Base-by-base conservation (phyloP, 2,113 vertebrate species). In the Petroica traversi region DNA sequence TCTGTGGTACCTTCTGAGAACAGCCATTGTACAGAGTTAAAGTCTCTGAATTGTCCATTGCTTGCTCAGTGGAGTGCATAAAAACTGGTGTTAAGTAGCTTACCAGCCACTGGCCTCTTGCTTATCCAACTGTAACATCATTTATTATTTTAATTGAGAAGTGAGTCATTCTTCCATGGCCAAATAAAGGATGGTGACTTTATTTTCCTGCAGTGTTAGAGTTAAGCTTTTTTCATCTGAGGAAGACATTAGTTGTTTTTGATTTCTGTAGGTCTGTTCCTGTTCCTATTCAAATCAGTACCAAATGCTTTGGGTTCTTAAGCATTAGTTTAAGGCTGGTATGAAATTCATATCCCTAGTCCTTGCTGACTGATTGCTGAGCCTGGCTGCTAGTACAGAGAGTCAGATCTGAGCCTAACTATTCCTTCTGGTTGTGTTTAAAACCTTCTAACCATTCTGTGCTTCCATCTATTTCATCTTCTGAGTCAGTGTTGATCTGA, bases 71-170 rank as follows among this genome's bases (percentile, higher is more conserved):
- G 14, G 23, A 91, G 33, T n/a, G 48, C n/a, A 46, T 45, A 68
- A 91, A 74, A 88, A 11, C 14, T 52, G 23, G 16, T 5, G 29
- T 5, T 66, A 91, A 83, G 38, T 25, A 79, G 8, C 8, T 73
- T 55, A 77, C 23, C 25, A 72, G 26, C 19, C 28, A 24, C 9
- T 77, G 48, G 19, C 24, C n/a, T 87, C 77, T 83, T 69, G 36
- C 64, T 93, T 87, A 57, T 15, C 10, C 71, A 83, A 40, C 31
- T 63, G 45, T 58, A 85, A 80, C 19, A 48, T 51, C 78, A 82
- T 76, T 85, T 91, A 59, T 92, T 76, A 34, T 90, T 94, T 75
- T 86, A 66, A 81, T 66, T 87, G 55, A 76, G 14, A 68, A 94
- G 46, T 68, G 6, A 84, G 14, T 49, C 9, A 68, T 77, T 77